Percentiles rank a stretch among this genome's conserved stretches.
Evolutionary conservation across 2,888 invertebrate species (phyloP).

Genomic region (Cancer borealis): DNA sequence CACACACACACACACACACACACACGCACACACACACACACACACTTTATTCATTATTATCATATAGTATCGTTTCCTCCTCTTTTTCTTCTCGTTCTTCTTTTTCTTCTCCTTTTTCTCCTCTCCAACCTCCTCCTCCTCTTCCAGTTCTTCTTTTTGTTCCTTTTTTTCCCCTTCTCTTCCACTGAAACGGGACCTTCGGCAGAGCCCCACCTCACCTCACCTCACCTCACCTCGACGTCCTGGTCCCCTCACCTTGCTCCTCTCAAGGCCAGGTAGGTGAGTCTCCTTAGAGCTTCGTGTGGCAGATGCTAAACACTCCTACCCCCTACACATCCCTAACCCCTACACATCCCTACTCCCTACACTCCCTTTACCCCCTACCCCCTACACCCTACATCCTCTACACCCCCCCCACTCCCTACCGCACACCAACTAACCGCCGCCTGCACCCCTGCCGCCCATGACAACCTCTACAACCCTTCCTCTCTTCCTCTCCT

Average conservation of each 20-base stretch:
- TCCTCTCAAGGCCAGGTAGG: background rate
- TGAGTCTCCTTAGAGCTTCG: background rate
- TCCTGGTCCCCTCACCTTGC: background rate
- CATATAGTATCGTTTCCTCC: background rate
- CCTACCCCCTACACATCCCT: background rate
- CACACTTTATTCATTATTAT: background rate
- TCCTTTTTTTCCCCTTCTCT: constrained; percentile 25
- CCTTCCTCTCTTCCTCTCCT: background rate
- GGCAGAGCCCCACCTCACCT: background rate
- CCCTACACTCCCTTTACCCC: background rate
- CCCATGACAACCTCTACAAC: background rate
- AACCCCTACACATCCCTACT: background rate
- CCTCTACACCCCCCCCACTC: background rate
- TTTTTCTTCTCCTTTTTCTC: background rate
- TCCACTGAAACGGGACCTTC: constrained; percentile 25
- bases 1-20: too few species aligned
- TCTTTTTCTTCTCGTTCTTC: background rate
- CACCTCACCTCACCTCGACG: background rate
- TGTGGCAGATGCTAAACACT: constrained; percentile 20
- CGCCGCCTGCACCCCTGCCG: background rate
- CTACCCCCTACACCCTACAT: background rate
- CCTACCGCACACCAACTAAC: background rate
- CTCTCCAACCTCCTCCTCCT: background rate
- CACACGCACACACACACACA: too few species aligned
- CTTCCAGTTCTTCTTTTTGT: background rate